Conservation (phyloP, 2,113 vertebrate species). For the Cyanoderma ruficeps region DNA sequence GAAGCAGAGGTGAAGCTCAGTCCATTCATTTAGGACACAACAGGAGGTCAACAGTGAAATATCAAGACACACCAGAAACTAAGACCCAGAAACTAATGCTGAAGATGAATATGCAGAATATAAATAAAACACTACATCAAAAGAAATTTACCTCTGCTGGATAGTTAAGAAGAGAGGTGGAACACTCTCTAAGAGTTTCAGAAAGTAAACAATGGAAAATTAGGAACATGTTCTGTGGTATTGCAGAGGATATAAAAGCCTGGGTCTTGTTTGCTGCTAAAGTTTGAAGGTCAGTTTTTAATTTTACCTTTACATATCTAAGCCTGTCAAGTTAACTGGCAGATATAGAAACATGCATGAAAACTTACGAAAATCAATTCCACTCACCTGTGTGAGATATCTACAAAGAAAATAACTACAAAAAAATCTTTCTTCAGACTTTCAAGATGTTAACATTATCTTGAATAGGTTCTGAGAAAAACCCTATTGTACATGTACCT, state of each 20-base stretch:
- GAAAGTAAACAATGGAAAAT: not conserved
- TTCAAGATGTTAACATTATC: not conserved
- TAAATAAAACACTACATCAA: not conserved
- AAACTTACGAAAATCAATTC: not conserved
- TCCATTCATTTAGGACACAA: not conserved
- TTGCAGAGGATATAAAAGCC: not conserved
- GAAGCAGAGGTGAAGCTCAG: not conserved
- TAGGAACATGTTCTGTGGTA: not conserved
- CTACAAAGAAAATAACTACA: not conserved
- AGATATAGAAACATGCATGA: not conserved
- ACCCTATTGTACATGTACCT: not conserved
- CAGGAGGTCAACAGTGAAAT: not conserved
- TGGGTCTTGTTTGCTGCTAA: not conserved
- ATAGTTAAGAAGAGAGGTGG: not conserved
- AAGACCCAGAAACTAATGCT: not conserved
- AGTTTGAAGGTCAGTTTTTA: not conserved
- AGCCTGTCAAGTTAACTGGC: not conserved
- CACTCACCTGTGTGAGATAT: not conserved
- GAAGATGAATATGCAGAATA: not conserved
- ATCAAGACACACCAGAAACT: not conserved
- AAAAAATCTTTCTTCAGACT: not conserved
- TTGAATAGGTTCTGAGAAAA: not conserved
- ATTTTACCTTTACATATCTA: not conserved
- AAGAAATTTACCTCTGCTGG: not conserved
- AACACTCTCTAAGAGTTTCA: not conserved